Evolutionary conservation across 2,113 vertebrate species (phyloP), one percentile per base, ranked within the genome.

Genomic region (Neodon shergylaensis): DNA sequence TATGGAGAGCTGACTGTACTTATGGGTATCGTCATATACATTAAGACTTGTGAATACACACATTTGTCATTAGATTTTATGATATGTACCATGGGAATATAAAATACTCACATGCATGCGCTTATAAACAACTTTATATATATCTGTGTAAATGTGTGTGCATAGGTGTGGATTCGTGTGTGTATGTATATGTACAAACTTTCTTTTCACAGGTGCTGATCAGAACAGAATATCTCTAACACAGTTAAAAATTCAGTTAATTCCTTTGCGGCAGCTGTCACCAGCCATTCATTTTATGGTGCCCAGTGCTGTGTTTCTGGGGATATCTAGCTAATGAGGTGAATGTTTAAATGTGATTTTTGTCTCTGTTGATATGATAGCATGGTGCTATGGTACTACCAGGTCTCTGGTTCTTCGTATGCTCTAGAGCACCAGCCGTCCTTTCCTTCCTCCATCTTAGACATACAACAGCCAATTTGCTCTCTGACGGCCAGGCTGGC

Each of bases 211-310:
- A 31, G 87, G n/a, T 94, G 33, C 36, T 89, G 74, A 42, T 86
- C n/a, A 84, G 65, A 72, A 58, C 54, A 79, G n/a, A 39, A 0
- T 88, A 16, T 83, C 78, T 94, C 9, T 86, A 70, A 88, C 72
- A 52, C 26, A 61, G 49, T 73, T 92, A 22, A 91, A 90, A 94
- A 73, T 58, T 22, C 54, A 68, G 22, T 85, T 88, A 91, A 90
- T 72, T 83, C 9, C 33, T 97, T 78, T 92, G 49, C 0, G 49
- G 21, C 22, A 83, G 47, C 2, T 85, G 36, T 72, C 26, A 33
- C n/a, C 21, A 93, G 33, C 58, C 58, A 61, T 0, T 26, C 54
- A 33, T 94, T 92, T 91, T 61, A 63, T 12, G 83, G 77, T n/a
- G 63, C 54, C 36, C 24, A 74, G 11, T 68, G 10, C 21, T 83